Base-by-base conservation (phyloP, 2,888 invertebrate genomes). In the Magallana nippona region DNA sequence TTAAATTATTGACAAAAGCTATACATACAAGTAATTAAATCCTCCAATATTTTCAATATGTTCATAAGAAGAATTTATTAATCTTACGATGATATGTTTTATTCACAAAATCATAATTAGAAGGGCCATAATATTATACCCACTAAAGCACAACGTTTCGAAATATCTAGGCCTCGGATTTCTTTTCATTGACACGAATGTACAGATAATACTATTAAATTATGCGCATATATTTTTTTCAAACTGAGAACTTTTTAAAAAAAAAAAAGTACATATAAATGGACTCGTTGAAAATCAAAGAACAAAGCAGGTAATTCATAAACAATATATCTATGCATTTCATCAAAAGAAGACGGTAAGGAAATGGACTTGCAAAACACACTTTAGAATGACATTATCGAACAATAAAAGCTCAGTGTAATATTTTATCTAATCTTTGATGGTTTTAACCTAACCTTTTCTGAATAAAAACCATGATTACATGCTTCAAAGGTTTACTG, bases 401-500 rank as follows among this genome's bases (percentile, higher is more conserved):
- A 27, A 22, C 22, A 71, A n/a, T 13, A 32, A 10, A 71, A 71
- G 19, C 27, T 27, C 13, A 22, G 27, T 22, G 27, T 27, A 27
- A 71, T 32, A 71, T 71, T 71, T 15, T 27, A 22, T 13, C 13
- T 71, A 22, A 22, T 71, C 71, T 71, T 27, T 71, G 71, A 71
- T 71, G 71, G 22, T 32, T 71, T 13, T 3, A 71, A 44, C 22
- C 15, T 32, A 32, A 71, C 71, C 22, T 71, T 71, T 22, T 71
- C 15, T 71, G 71, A 71, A 71, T 32, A 71, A 22, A 15, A 27
- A 17, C 3, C 13, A 71, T 27, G 32, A 71, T 13, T 11, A 71
- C 71, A 13, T 71, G 71, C 71, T 27, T 71, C 71, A 71, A 71
- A 71, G 22, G 71, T 71, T 71, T 71, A 44, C 44, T 44, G 44